Evolutionary conservation across 2,888 invertebrate species (phyloP).

Genomic region (Chymomyza caudatula): DNA sequence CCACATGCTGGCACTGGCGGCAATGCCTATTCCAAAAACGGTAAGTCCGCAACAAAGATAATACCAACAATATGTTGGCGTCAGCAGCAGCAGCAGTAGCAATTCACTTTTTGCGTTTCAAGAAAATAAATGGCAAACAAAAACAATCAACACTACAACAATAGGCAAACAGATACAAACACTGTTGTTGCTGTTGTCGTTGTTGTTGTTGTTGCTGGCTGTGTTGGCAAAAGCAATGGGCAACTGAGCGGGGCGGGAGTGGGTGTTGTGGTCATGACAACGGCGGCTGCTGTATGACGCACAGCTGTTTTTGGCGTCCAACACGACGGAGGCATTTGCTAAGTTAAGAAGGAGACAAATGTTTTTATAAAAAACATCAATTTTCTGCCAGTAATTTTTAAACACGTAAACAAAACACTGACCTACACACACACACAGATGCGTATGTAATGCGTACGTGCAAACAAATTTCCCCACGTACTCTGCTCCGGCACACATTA

Average conservation of each 20-base stretch:
- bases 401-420: not conserved
- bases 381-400: not conserved
- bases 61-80: no score
- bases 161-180: not conserved
- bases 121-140: constrained; percentile 32
- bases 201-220: not conserved
- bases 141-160: not conserved
- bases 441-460: not conserved
- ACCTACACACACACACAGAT: not conserved
- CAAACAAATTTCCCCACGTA: constrained; percentile 4
- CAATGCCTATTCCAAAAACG: constrained; percentile 78
- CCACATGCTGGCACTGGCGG: constrained; percentile 81
- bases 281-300: constrained; percentile 9
- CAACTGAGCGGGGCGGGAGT: not conserved
- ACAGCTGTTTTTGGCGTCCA: constrained; percentile 2
- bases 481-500: not conserved
- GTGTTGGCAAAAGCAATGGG: not conserved
- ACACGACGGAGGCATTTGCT: not conserved
- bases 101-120: constrained; percentile 57
- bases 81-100: not conserved
- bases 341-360: not conserved
- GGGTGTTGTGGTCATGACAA: not conserved
- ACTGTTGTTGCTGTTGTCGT: not conserved
- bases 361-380: not conserved
- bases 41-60: constrained; percentile 54